phyloP scores from a whole-genome alignment of 2,113 vertebrate species.

The Benitochromis conjunctus region DNA sequence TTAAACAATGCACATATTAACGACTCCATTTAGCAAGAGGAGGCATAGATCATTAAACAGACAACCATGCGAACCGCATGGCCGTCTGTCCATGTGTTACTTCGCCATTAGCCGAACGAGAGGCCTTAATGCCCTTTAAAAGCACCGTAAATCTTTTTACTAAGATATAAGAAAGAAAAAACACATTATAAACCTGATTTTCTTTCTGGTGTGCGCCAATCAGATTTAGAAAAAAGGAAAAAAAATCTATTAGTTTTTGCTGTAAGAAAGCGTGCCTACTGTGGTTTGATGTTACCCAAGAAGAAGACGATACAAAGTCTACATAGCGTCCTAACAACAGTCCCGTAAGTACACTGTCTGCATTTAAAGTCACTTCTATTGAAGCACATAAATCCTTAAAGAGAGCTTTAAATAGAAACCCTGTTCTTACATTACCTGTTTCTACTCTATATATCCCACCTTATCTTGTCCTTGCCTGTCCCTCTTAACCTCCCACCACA shows the following conservation, averaged over 20 bases:
- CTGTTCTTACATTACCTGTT: neutral
- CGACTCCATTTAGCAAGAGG: constrained; percentile 12
- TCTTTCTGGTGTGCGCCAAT: neutral
- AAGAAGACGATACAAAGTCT: neutral
- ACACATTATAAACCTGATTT: neutral
- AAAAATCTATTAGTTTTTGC: neutral
- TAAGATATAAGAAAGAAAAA: neutral
- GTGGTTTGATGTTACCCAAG: neutral
- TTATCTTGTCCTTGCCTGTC: neutral
- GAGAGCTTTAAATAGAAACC: neutral
- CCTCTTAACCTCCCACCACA: neutral
- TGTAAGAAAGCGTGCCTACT: neutral
- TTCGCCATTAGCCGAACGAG: constrained; percentile 6
- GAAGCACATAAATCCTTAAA: neutral
- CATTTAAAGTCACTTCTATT: neutral
- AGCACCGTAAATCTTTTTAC: neutral
- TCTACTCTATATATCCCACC: neutral
- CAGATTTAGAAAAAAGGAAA: neutral
- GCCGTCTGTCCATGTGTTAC: neutral
- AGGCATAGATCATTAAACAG: constrained; percentile 15
- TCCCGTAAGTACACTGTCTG: neutral
- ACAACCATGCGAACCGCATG: neutral
- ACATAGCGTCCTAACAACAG: neutral
- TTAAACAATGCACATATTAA: constrained; percentile 57
- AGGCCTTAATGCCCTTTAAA: neutral